Evolutionary conservation across 1,140 invertebrate genomes (phyloP), one percentile per base, ranked within the genome.

Genomic region (Paracyclopina nana): DNA sequence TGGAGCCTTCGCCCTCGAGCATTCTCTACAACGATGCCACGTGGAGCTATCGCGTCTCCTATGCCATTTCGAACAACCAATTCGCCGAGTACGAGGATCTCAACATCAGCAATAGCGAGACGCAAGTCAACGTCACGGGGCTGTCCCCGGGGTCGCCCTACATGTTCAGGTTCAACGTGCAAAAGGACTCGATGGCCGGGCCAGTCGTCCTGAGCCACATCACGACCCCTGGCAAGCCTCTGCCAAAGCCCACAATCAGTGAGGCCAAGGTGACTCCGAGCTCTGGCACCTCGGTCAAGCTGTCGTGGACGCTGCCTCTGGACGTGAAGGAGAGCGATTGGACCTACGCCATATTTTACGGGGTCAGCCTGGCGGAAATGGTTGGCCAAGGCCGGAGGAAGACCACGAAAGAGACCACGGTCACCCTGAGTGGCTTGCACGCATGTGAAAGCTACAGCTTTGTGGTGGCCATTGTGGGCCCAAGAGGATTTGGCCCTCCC

Each of bases 391-490:
- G 52, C 4, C 20, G 41, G 6, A 40, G 49, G 42, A 49, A 27
- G 3, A 44, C 48, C n/a, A 81, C 78, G 0, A 65, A 62, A 1
- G 68, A 75, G 46, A 67, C 72, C 1, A 70, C 69, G 1, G 63
- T 71, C 1, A 67, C 69, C 1, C 65, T 82, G 6, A 65, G 69
- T 12, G 63, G 74, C 54, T 60, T 86, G 53, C 69, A 74, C 43
- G 70, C 79, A 2, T 85, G 82, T 58, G 76, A 79, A 56, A 70
- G 65, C 0, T 85, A 84, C 57, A 58, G 76, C 11, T 76, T 84
- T 59, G 70, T 71, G 8, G 73, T 83, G n/a, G 78, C 76, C 0
- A 59, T 84, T 1, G 63, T 74, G 27, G 71, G 69, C 9, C 73
- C 74, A 0, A 63, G 68, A 6, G 74, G 76, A 0, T 59, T 67